Percentiles rank a stretch among this genome's conserved stretches.
Conservation (phyloP, 2,113 vertebrate species). For the Neoarius graeffei region DNA sequence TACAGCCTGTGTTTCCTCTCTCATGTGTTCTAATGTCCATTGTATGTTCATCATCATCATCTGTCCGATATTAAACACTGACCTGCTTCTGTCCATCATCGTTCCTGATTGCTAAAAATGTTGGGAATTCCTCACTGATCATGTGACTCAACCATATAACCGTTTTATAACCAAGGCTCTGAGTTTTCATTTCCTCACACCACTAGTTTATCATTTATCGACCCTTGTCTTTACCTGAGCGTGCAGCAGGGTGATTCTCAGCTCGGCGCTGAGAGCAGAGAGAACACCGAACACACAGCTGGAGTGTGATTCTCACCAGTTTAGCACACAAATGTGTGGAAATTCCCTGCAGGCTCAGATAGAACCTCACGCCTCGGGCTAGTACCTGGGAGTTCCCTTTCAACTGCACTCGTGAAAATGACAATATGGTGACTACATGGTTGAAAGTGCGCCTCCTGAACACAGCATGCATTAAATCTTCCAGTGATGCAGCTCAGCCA, state of each 20-base stretch:
- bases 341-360: neutral
- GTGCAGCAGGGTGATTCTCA: neutral
- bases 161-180: neutral
- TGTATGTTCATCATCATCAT: neutral
- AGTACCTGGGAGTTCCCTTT: neutral
- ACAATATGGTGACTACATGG: neutral
- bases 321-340: neutral
- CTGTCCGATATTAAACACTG: neutral
- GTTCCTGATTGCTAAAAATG: neutral
- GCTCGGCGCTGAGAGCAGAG: neutral
- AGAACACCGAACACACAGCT: neutral
- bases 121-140: neutral
- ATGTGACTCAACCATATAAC: neutral
- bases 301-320: slow-evolving; percentile 9
- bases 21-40: neutral
- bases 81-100: neutral
- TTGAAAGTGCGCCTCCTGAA: neutral
- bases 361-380: too few relatives aligned
- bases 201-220: neutral
- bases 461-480: too few relatives aligned
- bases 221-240: neutral
- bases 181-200: neutral
- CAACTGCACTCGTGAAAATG: neutral
- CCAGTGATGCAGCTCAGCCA: neutral
- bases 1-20: neutral